Evolutionary conservation across 2,888 invertebrate species (phyloP).

Genomic region (Brenthis hecate): DNA sequence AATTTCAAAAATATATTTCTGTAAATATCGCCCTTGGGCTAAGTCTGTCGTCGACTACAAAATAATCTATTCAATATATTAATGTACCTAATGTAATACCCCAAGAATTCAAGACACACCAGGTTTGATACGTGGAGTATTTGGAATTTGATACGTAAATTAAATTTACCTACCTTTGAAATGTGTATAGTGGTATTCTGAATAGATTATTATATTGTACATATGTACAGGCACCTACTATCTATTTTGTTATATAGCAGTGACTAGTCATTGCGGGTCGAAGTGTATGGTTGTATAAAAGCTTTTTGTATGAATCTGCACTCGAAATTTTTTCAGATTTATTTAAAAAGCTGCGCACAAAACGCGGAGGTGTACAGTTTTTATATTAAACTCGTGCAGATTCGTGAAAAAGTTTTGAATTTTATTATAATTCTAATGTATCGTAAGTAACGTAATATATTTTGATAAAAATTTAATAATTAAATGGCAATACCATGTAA

Average conservation of each 20-base stretch:
- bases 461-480: conserved; percentile 26
- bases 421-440: conserved; percentile 31
- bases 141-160: neutral
- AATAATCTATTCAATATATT: conserved; percentile 39
- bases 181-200: conserved; percentile 42
- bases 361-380: conserved; percentile 7
- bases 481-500: conserved; percentile 28
- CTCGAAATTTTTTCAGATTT: conserved; percentile 21
- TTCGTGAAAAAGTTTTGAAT: conserved; percentile 29
- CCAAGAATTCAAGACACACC: neutral
- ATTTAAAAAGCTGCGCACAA: conserved; percentile 17
- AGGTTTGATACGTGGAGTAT: conserved; percentile 1
- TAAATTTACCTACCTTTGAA: conserved; percentile 11
- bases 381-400: conserved; percentile 16
- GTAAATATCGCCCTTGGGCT: neutral
- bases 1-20: neutral
- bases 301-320: conserved; percentile 45
- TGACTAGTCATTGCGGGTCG: conserved; percentile 65
- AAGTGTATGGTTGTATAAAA: conserved; percentile 34
- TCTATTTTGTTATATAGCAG: conserved; percentile 48
- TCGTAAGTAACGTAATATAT: conserved; percentile 28
- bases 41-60: conserved; percentile 31
- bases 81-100: conserved; percentile 25
- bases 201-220: conserved; percentile 51
- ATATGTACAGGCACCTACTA: conserved; percentile 13